These are phyloP conservation scores for Lagodon rhomboides DNA, from an alignment of 2,797 vertebrate genomes.

Conservation along the genomic window DNA sequence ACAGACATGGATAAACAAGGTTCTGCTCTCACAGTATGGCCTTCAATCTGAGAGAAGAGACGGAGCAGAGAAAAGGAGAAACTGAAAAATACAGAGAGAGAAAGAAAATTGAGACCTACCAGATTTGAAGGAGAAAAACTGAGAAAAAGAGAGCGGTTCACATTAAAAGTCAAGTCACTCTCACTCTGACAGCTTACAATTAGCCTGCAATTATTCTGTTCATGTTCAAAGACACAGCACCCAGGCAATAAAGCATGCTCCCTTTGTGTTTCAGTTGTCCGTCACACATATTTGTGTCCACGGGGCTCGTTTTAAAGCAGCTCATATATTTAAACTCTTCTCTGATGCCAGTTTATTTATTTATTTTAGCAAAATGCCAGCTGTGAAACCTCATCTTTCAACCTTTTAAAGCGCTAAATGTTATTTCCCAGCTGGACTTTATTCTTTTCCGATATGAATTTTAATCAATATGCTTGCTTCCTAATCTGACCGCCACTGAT, in stretches of 20 bases:
- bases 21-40: conserved; percentile 34
- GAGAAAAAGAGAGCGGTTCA: not conserved
- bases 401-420: conserved; percentile 63
- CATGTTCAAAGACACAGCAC: conserved; percentile 61
- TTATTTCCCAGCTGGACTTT: conserved; percentile 62
- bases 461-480: conserved; percentile 60
- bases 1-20: conserved; percentile 28
- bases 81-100: not conserved
- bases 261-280: conserved; percentile 50
- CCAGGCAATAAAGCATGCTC: conserved; percentile 36
- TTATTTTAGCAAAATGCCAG: conserved; percentile 73
- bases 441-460: conserved; percentile 60
- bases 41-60: conserved; percentile 32
- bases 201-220: conserved; percentile 71
- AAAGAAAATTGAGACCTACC: not conserved
- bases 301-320: conserved; percentile 61
- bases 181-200: conserved; percentile 62
- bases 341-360: conserved; percentile 52
- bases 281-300: conserved; percentile 62
- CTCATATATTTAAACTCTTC: conserved; percentile 58
- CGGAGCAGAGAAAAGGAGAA: not conserved
- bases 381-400: conserved; percentile 59
- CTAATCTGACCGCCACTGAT: conserved; percentile 51
- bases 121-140: not conserved
- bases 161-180: conserved; percentile 75